Percentiles rank a stretch among this genome's conserved stretches.
These are phyloP conservation scores for Tetragonula carbonaria DNA, from an alignment of 2,888 invertebrate species.

Conservation along the genomic window DNA sequence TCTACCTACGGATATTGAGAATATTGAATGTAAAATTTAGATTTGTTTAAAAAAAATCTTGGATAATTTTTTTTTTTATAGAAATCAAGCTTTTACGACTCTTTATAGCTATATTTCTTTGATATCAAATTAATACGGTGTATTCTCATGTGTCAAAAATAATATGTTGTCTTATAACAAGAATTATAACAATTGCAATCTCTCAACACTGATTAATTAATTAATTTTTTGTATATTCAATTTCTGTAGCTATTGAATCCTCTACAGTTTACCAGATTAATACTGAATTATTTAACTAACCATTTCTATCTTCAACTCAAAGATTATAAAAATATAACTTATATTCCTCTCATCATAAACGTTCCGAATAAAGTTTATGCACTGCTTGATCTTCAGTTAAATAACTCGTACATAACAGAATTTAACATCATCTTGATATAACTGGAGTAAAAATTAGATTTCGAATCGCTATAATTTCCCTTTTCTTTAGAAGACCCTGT, in stretches of 20 bases:
- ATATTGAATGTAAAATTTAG: background rate
- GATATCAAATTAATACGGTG: background rate
- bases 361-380: background rate
- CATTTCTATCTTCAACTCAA: background rate
- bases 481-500: background rate
- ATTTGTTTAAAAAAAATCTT: background rate
- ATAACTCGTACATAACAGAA: background rate
- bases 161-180: background rate
- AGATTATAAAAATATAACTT: background rate
- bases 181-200: background rate
- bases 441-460: background rate
- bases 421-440: background rate
- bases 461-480: background rate
- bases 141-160: background rate
- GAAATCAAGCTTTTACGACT: background rate
- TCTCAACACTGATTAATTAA: background rate
- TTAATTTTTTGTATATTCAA: background rate
- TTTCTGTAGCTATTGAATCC: no score
- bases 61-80: background rate
- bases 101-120: background rate
- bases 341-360: background rate
- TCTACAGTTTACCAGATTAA: background rate
- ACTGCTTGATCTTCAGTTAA: background rate
- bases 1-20: background rate
- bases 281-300: background rate